Conservation (phyloP, 2,888 invertebrate genomes). For the Tipula lateralis region DNA sequence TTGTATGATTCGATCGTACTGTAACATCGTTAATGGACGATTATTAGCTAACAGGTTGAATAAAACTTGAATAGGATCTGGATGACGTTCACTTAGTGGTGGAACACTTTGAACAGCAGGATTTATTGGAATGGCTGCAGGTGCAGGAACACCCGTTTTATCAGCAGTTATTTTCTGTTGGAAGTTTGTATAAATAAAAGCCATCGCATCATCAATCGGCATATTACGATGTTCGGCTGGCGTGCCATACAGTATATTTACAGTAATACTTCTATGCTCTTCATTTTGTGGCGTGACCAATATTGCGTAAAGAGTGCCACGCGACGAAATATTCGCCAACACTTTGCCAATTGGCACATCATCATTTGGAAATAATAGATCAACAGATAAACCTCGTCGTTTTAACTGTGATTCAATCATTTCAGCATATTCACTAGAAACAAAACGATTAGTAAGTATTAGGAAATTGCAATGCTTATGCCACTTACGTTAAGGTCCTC, state of each 20-base stretch:
- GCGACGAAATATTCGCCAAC: conserved; percentile 78
- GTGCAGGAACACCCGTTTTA: conserved; percentile 34
- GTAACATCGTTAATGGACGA: conserved; percentile 66
- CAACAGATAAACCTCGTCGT: conserved; percentile 72
- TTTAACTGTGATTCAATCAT: conserved; percentile 77
- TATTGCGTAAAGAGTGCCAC: conserved; percentile 86
- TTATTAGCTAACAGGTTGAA: conserved; percentile 80
- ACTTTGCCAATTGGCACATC: conserved; percentile 76
- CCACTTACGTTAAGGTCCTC: conserved; percentile 71
- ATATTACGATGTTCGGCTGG: conserved; percentile 92
- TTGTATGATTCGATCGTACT: conserved; percentile 71
- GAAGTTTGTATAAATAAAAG: conserved; percentile 69
- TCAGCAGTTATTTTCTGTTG: conserved; percentile 56
- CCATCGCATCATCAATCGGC: conserved; percentile 87
- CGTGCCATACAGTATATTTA: conserved; percentile 85
- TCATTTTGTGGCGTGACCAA: conserved; percentile 82
- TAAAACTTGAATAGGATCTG: conserved; percentile 63
- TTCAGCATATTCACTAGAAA: conserved; percentile 68
- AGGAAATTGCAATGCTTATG: too few relatives aligned
- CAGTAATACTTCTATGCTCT: conserved; percentile 77
- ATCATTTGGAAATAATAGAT: conserved; percentile 86
- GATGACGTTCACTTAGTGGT: conserved; percentile 51
- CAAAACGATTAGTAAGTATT: conserved; percentile 31
- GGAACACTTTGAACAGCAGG: conserved; percentile 51
- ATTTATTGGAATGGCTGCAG: conserved; percentile 38